Evolutionary conservation across 2,797 vertebrate species (phyloP).

Genomic region (Microcaecilia unicolor): DNA sequence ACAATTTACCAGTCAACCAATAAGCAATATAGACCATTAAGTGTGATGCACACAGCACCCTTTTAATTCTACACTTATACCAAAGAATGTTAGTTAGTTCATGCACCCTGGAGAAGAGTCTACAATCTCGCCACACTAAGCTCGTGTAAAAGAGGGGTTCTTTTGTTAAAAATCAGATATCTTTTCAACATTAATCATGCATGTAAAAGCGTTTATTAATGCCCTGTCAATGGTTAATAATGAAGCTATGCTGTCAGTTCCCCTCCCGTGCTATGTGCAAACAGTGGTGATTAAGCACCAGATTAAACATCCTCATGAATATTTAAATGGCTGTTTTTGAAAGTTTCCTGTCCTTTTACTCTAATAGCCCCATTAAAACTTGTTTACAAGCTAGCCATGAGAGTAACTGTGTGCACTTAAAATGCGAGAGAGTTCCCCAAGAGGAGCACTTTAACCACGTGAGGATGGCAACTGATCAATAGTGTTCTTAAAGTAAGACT

Average conservation of each 20-base stretch:
- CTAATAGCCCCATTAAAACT: conserved; percentile 91
- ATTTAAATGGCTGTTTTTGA: conserved; percentile 86
- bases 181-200: conserved; percentile 26
- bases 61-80: neutral
- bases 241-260: conserved; percentile 41
- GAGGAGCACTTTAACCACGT: conserved; percentile 51
- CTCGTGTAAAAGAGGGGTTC: neutral
- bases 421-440: conserved; percentile 56
- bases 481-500: conserved; percentile 68
- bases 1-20: too few relatives aligned
- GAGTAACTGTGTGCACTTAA: conserved; percentile 76
- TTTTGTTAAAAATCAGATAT: conserved; percentile 8
- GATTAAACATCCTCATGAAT: conserved; percentile 98
- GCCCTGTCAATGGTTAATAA: conserved; percentile 42
- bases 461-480: conserved; percentile 61
- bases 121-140: neutral
- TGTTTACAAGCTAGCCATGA: conserved; percentile 78
- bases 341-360: conserved; percentile 91
- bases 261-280: conserved; percentile 52
- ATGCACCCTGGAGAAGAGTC: neutral
- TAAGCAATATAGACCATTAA: too few relatives aligned
- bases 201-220: conserved; percentile 49
- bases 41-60: too few relatives aligned
- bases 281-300: conserved; percentile 94
- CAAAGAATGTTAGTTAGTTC: neutral